Base-by-base conservation (phyloP, 2,113 vertebrate species). In the Cairina moschata region DNA sequence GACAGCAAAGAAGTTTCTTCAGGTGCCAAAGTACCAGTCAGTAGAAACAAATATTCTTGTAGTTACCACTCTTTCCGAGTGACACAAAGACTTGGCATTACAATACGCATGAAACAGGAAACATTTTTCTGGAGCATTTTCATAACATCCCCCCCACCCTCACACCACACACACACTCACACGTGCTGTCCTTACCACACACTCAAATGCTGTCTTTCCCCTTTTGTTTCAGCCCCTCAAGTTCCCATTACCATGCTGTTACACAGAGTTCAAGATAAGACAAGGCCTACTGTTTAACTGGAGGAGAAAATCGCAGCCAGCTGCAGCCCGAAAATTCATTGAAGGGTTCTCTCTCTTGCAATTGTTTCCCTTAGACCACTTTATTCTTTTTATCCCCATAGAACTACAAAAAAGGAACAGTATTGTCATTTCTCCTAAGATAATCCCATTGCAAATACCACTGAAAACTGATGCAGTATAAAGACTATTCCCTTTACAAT, bases 91-190 rank as follows among this genome's bases (percentile, higher is more conserved):
- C 15, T 32, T 62, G 32, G 26, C 5, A 10, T 14, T 17, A 31
- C 8, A 69, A 29, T 3, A 31, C 0, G 0, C 26, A 9, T 5
- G 10, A 5, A 13, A n/a, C 26, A 9, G 9, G 8, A 73, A 88
- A 55, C 7, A 23, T 8, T 16, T 66, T 72, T 78, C 32, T 55
- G 74, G 81, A 74, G 6, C 4, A 2, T 46, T 77, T 71, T 38
- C 29, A 85, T 54, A 86, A n/a, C 29, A 36, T 9, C 5, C 5
- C 25, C 17, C 4, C 2, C 7, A 62, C 14, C 1, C 1, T 21
- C 56, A 6, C 0, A 40, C 0, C 3, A 3, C 12, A 3, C 12
- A 20, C 72, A 36, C 3, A 23, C 11, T 46, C 22, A 20, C 13
- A 8, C 6, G 4, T 38, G 13, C 11, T 34, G n/a, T 34, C n/a